A percentile compares a stretch with the other conserved stretches of the same genome.
These are phyloP conservation scores for Parochlus steinenii DNA, from an alignment of 2,888 invertebrate genomes.

Conservation along the genomic window DNA sequence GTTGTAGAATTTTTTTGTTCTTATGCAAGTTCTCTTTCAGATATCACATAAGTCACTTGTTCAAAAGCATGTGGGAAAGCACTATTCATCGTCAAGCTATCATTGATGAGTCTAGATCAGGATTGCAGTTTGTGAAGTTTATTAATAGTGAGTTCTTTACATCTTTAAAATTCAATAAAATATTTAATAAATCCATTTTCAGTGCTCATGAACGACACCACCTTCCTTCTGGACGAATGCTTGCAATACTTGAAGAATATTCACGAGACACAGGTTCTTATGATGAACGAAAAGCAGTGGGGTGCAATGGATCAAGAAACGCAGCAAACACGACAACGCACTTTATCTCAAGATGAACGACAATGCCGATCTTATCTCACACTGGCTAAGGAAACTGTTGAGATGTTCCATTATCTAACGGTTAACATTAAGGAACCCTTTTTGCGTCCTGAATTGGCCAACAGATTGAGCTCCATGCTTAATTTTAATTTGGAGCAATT, in stretches of 20 bases:
- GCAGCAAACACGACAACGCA: constrained; percentile 59
- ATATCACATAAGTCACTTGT: constrained; percentile 92
- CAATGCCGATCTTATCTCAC: constrained; percentile 84
- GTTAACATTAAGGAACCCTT: constrained; percentile 91
- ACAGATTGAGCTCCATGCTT: constrained; percentile 91
- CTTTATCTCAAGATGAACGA: constrained; percentile 66
- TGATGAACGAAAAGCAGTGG: constrained; percentile 55
- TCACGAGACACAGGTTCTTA: constrained; percentile 73
- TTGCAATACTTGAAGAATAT: constrained; percentile 77
- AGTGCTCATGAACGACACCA: constrained; percentile 98
- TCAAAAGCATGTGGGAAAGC: constrained; percentile 91
- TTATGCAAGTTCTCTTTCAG: constrained; percentile 20
- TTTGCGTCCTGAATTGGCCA: constrained; percentile 80
- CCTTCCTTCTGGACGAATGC: constrained; percentile 91
- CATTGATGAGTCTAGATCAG: constrained; percentile 77
- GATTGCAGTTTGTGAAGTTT: constrained; percentile 89
- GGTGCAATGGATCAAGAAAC: constrained; percentile 44
- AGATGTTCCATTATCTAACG: constrained; percentile 95
- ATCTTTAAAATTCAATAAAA: too few species aligned
- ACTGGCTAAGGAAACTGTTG: constrained; percentile 85
- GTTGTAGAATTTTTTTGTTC: neutral
- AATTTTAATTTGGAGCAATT: constrained; percentile 67
- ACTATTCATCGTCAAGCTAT: constrained; percentile 73
- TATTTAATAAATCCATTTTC: too few species aligned
- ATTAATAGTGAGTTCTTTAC: too few species aligned